A percentile compares a stretch with the other conserved stretches of the same genome.
phyloP scores from a whole-genome alignment of 1,140 invertebrate species.

The Sinonovacula constricta region DNA sequence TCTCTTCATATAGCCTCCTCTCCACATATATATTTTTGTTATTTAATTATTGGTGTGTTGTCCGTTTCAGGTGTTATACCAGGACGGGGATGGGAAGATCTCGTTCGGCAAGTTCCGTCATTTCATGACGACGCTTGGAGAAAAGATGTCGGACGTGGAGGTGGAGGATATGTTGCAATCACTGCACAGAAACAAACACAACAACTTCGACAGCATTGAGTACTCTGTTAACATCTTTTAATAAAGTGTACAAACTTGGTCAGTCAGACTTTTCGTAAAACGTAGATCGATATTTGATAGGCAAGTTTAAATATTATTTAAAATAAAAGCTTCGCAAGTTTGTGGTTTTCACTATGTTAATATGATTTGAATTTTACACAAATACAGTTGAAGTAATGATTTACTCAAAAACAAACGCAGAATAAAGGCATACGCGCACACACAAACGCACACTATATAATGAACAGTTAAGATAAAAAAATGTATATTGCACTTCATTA shows the following conservation, averaged over 20 bases:
- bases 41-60: no score
- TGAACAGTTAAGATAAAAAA: no score
- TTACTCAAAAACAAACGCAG: no score
- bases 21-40: no score
- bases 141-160: slow-evolving; percentile 99
- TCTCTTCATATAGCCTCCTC: no score
- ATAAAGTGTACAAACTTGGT: background rate
- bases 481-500: no score
- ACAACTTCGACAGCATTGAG: slow-evolving; percentile 47
- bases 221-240: slow-evolving; percentile 14
- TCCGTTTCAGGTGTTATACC: slow-evolving; percentile 47
- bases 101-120: slow-evolving; percentile 91
- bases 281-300: background rate
- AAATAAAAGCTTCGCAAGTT: background rate
- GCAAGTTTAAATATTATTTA: background rate
- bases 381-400: background rate
- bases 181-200: slow-evolving; percentile 38
- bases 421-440: no score
- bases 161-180: slow-evolving; percentile 97
- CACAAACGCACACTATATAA: no score
- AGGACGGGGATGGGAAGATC: slow-evolving; percentile 54
- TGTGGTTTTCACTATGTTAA: background rate
- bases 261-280: background rate
- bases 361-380: background rate
- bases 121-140: slow-evolving; percentile 99